Base-by-base conservation (phyloP, 2,113 vertebrate genomes). In the Actenoides lindsayi region DNA sequence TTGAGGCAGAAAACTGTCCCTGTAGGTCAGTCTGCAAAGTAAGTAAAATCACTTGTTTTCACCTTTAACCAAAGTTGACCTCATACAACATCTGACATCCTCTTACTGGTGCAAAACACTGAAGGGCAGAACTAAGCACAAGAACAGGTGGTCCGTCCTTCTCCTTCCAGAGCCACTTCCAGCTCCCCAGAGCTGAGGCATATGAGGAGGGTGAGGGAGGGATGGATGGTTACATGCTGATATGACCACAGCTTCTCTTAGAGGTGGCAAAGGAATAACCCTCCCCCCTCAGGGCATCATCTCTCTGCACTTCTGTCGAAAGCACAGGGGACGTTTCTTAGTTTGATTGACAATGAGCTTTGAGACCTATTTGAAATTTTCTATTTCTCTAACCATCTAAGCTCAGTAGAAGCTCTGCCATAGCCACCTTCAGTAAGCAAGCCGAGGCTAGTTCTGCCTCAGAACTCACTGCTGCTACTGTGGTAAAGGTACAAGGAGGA, bases 21-120 rank as follows among this genome's bases (percentile, higher is more conserved):
- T 11, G 11, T 15, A 11, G 12, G n/a, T 46, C 3, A 7, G 30
- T n/a, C 6, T 20, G 15, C 2, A 0, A 23, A 10, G 6, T 15
- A 11, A 65, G 16, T 28, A 24, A 76, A 70, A 73, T 14, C 4
- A 24, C 18, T 44, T 25, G 1, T n/a, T 86, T 93, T 73, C 27
- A 60, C 51, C 33, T 27, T 39, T 33, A 51, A 12, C 27, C 57
- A 25, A 33, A 42, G 30, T 11, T 48, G 37, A 91, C 23, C 56
- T 64, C 16, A 0, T 41, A 6, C 4, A 80, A n/a, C 28, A 28
- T 64, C 33, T 41, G 46, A 18, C 18, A 25, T 67, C 50, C 71
- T 62, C 16, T 65, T 19, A 3, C 3, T 17, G 41, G 11, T 15
- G 28, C 25, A 20, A 33, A 83, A 30, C 42, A 37, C 51, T 6